phyloP scores from a whole-genome alignment of 2,113 vertebrate genomes.

The Nyctereutes procyonoides region DNA sequence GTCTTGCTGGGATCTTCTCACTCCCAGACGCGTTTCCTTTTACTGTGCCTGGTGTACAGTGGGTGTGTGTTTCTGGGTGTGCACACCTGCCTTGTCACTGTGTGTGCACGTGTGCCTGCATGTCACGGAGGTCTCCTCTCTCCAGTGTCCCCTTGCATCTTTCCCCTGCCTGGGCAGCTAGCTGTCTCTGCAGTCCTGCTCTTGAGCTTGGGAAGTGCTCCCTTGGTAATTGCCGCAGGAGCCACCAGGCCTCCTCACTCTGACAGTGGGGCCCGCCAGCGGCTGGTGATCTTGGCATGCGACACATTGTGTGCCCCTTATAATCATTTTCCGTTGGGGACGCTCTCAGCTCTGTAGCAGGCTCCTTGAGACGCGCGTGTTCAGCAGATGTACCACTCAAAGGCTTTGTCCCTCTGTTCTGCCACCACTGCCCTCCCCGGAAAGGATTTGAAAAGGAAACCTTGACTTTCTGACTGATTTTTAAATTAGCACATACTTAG shows the following conservation, averaged over 20 bases:
- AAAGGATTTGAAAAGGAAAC: conserved; percentile 83
- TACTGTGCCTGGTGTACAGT: too few relatives aligned
- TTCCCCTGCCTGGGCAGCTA: too few relatives aligned
- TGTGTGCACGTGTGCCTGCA: fast-evolving
- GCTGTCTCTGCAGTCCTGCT: too few relatives aligned
- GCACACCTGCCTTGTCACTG: not conserved
- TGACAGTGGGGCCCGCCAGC: fast-evolving
- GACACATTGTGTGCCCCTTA: not conserved
- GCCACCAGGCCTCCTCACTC: not conserved
- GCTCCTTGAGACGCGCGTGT: conserved; percentile 53
- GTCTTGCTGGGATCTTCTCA: not conserved
- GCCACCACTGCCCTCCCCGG: not conserved
- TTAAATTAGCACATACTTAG: conserved; percentile 90
- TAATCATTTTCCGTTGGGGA: conserved; percentile 3
- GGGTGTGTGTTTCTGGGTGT: not conserved
- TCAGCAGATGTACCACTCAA: conserved; percentile 69
- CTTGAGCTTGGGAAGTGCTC: not conserved
- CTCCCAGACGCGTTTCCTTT: not conserved
- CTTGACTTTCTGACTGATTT: conserved; percentile 86
- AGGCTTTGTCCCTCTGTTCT: not conserved
- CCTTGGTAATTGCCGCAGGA: not conserved
- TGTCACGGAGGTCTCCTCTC: not conserved
- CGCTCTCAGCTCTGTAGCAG: not conserved
- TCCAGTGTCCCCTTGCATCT: not conserved
- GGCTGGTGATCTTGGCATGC: not conserved